These are phyloP conservation scores for Eumacrocentrus americanus DNA, from an alignment of 2,888 invertebrate species.

Conservation along the genomic window DNA sequence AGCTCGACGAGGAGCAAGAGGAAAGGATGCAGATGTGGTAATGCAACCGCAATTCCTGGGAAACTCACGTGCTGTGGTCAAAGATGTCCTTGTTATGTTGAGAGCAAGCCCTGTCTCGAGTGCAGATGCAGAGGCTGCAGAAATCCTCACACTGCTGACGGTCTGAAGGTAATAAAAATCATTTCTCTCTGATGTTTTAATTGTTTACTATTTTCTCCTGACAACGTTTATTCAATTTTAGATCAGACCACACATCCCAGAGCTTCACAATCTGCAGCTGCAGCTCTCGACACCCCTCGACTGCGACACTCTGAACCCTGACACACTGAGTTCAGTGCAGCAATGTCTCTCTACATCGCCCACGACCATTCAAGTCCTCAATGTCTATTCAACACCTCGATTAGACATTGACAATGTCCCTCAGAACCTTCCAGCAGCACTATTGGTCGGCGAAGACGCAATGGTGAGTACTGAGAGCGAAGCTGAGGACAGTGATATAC, in stretches of 20 bases:
- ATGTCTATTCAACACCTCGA: conserved; percentile 59
- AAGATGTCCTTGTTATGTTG: conserved; percentile 92
- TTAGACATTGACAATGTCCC: conserved; percentile 60
- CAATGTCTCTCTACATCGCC: conserved; percentile 58
- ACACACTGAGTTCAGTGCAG: conserved; percentile 55
- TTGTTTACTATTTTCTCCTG: conserved; percentile 13
- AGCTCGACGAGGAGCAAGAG: conserved; percentile 63
- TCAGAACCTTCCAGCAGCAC: conserved; percentile 59
- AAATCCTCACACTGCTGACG: conserved; percentile 86
- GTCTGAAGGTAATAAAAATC: conserved; percentile 82
- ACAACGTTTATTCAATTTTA: conserved; percentile 50
- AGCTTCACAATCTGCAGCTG: conserved; percentile 69
- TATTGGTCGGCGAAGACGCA: conserved; percentile 61
- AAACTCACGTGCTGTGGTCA: conserved; percentile 93
- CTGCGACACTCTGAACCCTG: conserved; percentile 50
- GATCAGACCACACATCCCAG: conserved; percentile 73
- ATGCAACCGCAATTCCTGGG: conserved; percentile 86
- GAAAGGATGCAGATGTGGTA: conserved; percentile 88
- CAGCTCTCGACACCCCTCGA: conserved; percentile 57
- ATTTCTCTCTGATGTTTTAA: conserved; percentile 31
- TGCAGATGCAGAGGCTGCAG: conserved; percentile 93
- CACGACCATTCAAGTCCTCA: conserved; percentile 60
- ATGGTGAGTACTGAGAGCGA: conserved; percentile 61
- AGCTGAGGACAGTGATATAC: conserved; percentile 61
- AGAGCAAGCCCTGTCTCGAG: conserved; percentile 85